These are phyloP conservation scores for Eurypyga helias DNA, from an alignment of 2,113 vertebrate species.

Conservation along the genomic window DNA sequence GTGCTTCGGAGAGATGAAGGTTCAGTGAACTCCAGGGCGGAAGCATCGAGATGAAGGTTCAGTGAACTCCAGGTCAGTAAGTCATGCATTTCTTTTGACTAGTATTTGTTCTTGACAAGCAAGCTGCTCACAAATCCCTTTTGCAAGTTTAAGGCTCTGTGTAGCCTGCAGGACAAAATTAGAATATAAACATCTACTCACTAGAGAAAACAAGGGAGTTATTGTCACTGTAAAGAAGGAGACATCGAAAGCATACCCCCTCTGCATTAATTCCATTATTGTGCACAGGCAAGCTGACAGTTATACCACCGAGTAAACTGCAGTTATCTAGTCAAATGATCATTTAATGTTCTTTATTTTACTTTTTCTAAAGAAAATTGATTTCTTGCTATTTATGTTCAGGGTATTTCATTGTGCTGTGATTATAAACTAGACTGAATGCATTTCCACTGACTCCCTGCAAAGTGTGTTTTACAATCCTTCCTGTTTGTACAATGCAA, in stretches of 20 bases:
- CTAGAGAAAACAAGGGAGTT: conserved; percentile 72
- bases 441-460: conserved; percentile 37
- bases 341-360: conserved; percentile 75
- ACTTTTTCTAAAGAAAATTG: conserved; percentile 70
- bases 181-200: conserved; percentile 71
- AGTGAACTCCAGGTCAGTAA: conserved; percentile 58
- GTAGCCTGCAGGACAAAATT: conserved; percentile 70
- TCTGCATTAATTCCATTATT: conserved; percentile 64
- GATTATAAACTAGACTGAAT: conserved; percentile 66
- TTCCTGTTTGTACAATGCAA: conserved; percentile 21
- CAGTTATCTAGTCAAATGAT: conserved; percentile 74
- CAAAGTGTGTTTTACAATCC: conserved; percentile 45
- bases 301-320: conserved; percentile 58
- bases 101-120: conserved; percentile 63
- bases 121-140: conserved; percentile 63
- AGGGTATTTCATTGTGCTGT: conserved; percentile 65
- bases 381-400: conserved; percentile 72
- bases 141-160: conserved; percentile 61
- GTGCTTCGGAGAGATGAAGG: conserved; percentile 21
- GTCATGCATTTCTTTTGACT: conserved; percentile 40
- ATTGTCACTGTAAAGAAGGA: conserved; percentile 70
- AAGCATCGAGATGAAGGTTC: conserved; percentile 48
- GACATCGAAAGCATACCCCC: conserved; percentile 55
- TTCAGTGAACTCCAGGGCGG: conserved; percentile 51
- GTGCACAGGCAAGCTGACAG: conserved; percentile 58